Conservation (phyloP, 2,888 invertebrate species). For the Leptinotarsa juncta region DNA sequence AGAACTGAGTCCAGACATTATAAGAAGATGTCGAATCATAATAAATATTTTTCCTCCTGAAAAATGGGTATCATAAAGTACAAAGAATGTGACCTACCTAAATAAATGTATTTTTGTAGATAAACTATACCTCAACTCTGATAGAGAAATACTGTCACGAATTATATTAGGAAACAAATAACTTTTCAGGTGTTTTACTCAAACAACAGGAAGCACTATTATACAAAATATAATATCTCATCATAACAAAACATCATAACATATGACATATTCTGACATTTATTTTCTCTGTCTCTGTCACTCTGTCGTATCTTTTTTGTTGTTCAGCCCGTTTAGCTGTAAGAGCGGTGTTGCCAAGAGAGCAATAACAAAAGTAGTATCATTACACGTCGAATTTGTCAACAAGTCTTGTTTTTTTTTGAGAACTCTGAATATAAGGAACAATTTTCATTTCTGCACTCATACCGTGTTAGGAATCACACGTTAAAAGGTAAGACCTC, state of each 20-base stretch:
- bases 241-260: constrained; percentile 15
- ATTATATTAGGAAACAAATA: constrained; percentile 9
- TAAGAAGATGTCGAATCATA: constrained; percentile 64
- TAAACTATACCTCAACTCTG: background rate
- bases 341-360: too few relatives aligned
- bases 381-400: too few relatives aligned
- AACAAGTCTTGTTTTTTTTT: too few relatives aligned
- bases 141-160: background rate
- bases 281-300: background rate
- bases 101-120: background rate
- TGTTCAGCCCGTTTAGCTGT: background rate
- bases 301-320: background rate
- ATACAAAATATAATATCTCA: background rate
- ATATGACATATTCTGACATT: constrained; percentile 12
- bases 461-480: too few relatives aligned
- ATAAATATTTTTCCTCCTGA: constrained; percentile 32
- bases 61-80: background rate
- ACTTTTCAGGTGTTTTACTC: constrained; percentile 9
- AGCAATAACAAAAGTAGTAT: too few relatives aligned
- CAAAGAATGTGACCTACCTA: constrained; percentile 17
- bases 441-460: too few relatives aligned
- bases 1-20: constrained; percentile 65
- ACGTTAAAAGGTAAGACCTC: too few relatives aligned
- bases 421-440: too few relatives aligned
- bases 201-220: background rate